Evolutionary conservation across 2,797 vertebrate genomes (phyloP).

Genomic region (Liasis olivaceus): DNA sequence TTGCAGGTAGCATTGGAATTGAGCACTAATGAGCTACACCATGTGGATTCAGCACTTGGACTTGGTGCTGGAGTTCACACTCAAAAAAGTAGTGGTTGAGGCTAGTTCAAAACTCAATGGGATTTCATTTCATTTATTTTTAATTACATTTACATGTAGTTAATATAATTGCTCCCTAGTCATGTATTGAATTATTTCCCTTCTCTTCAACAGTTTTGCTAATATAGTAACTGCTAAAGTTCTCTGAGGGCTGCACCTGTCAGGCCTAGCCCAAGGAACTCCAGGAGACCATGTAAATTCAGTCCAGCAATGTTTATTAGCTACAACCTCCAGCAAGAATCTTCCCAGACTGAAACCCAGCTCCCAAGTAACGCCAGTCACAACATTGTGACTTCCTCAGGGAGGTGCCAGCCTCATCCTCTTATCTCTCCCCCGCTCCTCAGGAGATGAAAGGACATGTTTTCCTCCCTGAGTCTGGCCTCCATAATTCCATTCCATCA

Average conservation of each 20-base stretch:
- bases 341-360: too few species aligned
- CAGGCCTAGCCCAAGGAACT: too few species aligned
- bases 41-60: background rate
- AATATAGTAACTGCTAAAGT: background rate
- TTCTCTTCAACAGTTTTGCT: background rate
- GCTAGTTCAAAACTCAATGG: background rate
- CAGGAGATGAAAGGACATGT: too few species aligned
- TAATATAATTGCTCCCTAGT: background rate
- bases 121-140: background rate
- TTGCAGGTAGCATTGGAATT: background rate
- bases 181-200: background rate
- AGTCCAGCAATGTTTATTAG: too few species aligned
- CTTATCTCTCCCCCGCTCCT: too few species aligned
- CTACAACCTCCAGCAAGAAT: too few species aligned
- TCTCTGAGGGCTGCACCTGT: background rate
- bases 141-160: background rate
- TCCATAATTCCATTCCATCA: too few species aligned
- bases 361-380: too few species aligned
- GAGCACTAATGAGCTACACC: background rate
- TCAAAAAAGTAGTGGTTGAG: background rate
- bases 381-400: too few species aligned
- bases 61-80: background rate
- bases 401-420: too few species aligned
- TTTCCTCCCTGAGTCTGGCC: too few species aligned
- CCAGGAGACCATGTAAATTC: too few species aligned